phyloP scores from a whole-genome alignment of 2,113 vertebrate species.

The Oncorhynchus nerka region DNA sequence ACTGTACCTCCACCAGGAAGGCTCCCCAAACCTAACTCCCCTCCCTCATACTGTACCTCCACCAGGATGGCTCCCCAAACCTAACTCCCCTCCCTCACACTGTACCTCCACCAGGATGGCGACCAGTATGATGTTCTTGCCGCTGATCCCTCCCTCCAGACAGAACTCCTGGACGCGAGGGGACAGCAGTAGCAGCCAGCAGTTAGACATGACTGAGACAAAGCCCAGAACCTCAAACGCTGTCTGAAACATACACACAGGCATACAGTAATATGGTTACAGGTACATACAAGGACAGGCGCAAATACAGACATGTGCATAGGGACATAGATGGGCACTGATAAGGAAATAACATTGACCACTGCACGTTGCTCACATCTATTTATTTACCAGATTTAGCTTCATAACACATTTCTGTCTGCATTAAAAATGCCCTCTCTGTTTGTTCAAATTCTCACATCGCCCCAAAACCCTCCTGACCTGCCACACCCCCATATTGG shows the following conservation, averaged over 20 bases:
- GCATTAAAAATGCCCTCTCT: neutral
- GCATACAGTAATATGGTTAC: conserved; percentile 14
- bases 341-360: no score
- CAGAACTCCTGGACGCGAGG: conserved; percentile 58
- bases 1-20: no score
- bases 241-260: conserved; percentile 46
- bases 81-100: no score
- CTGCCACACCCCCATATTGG: conserved; percentile 79
- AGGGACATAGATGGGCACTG: no score
- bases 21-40: no score
- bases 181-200: conserved; percentile 78
- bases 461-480: conserved; percentile 45
- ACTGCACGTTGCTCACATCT: no score
- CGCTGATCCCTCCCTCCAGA: conserved; percentile 58
- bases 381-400: no score
- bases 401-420: no score
- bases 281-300: neutral
- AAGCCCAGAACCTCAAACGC: conserved; percentile 80
- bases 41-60: conserved; percentile 64
- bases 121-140: no score
- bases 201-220: conserved; percentile 78
- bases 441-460: neutral
- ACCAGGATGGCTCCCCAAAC: conserved; percentile 69
- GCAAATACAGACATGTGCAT: neutral
- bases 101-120: conserved; percentile 71